Percentiles rank a stretch among this genome's conserved stretches.
Evolutionary conservation across 1,140 invertebrate genomes (phyloP).

Genomic region (Patella vulgata): DNA sequence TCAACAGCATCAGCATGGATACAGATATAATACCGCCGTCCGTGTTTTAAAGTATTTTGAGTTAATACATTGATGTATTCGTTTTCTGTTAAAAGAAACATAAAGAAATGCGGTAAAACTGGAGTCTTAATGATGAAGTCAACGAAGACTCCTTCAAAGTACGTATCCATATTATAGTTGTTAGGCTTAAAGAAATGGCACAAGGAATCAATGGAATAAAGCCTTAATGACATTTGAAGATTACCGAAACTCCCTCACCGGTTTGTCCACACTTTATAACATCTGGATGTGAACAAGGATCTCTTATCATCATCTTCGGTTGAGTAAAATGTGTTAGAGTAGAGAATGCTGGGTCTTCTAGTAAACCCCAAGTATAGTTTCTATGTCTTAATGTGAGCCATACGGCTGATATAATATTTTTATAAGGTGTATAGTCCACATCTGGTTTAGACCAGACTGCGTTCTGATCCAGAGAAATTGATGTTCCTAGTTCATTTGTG

Average conservation of each 20-base stretch:
- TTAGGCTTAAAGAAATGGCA: too few relatives aligned
- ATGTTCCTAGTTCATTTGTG: conserved; percentile 10
- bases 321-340: conserved; percentile 27
- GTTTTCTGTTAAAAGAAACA: conserved; percentile 15
- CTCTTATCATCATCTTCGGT: conserved; percentile 7
- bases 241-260: too few relatives aligned
- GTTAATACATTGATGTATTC: conserved; percentile 25
- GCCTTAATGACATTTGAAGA: too few relatives aligned
- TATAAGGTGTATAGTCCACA: conserved; percentile 42
- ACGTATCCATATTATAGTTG: too few relatives aligned
- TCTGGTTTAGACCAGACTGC: conserved; percentile 29
- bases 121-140: too few relatives aligned
- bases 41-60: conserved; percentile 13
- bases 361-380: conserved; percentile 40
- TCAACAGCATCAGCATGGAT: conserved; percentile 23
- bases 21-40: conserved; percentile 36
- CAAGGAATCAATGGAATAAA: too few relatives aligned
- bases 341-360: conserved; percentile 21
- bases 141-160: too few relatives aligned
- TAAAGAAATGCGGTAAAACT: too few relatives aligned
- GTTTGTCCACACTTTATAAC: conserved; percentile 30
- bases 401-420: conserved; percentile 46
- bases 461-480: conserved; percentile 30
- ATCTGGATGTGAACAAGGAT: conserved; percentile 35
- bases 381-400: conserved; percentile 44